Base-by-base conservation (phyloP, 1,140 invertebrate species). In the Heliconius nattereri region DNA sequence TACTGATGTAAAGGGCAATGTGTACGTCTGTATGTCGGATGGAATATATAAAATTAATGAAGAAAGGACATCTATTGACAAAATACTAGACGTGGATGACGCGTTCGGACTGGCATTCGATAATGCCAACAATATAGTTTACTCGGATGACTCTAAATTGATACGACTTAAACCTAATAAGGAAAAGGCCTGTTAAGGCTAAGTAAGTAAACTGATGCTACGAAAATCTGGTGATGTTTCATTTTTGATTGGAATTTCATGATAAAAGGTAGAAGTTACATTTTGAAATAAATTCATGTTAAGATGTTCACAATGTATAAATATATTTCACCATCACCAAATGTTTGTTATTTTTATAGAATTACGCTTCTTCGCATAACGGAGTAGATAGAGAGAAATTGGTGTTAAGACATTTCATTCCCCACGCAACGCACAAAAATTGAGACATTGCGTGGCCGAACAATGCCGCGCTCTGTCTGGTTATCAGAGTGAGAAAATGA, bases 81-180 rank as follows among this genome's bases (percentile, higher is more conserved):
- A 88, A 83, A 54, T 90, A 16, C n/a, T 89, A 1, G 83, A 84
- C 29, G 26, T 90, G 8, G 80, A 89, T 60, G 91, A 92, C 45
- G 84, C 81, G 0, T 92, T 91, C 73, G 90, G 91, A 19, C 66
- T 92, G 13, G 86, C 90, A 8, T 92, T 94, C 80, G 92, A 92
- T 79, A 86, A 79, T 73, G 84, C 86, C 9, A 90, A 92, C 80
- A 88, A 92, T 82, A 87, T 93, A 23, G 79, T 94, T 71, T 94
- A 91, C 76, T 85, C 91, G 7, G 88, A 94, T 82, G 88, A 83
- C 2, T 85, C 72, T 19, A 88, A 77, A 32, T 35, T 93, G 20
- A 74, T 87, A 0, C 83, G 87, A 71, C 80, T 92, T 37, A 85
- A 83, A 76, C 84, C 85, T 19, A 89, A 85, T 82, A 85, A 83